phyloP scores from a whole-genome alignment of 2,888 invertebrate species.

The Nephrotoma flavescens region DNA sequence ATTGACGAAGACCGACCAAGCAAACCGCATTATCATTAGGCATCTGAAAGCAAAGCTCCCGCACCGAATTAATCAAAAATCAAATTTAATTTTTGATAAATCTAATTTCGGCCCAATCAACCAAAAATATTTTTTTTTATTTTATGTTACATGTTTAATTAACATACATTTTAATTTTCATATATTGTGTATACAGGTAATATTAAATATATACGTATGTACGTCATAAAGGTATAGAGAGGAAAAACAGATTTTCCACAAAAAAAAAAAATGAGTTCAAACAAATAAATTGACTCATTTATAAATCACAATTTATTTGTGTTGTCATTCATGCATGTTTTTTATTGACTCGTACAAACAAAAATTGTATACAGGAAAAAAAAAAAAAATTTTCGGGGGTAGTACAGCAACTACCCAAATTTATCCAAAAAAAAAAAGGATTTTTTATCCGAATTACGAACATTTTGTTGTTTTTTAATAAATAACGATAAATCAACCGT shows the following conservation, averaged over 20 bases:
- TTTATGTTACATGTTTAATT: background rate
- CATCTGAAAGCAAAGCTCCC: no score
- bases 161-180: conserved; percentile 2
- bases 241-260: background rate
- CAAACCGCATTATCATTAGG: no score
- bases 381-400: background rate
- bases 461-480: background rate
- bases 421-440: background rate
- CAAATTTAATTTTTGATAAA: background rate
- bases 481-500: conserved; percentile 5
- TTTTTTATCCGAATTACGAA: conserved; percentile 1
- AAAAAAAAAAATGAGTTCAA: background rate
- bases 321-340: conserved; percentile 6
- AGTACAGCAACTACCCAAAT: background rate
- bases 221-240: background rate
- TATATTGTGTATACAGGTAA: background rate
- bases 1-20: no score
- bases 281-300: conserved; percentile 6
- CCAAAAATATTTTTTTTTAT: background rate
- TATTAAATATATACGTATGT: background rate
- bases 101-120: background rate
- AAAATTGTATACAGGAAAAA: background rate
- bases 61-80: no score
- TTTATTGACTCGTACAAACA: conserved; percentile 4
- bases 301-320: conserved; percentile 5